Base-by-base conservation (phyloP, 2,797 vertebrate species). In the Chromis chromis region DNA sequence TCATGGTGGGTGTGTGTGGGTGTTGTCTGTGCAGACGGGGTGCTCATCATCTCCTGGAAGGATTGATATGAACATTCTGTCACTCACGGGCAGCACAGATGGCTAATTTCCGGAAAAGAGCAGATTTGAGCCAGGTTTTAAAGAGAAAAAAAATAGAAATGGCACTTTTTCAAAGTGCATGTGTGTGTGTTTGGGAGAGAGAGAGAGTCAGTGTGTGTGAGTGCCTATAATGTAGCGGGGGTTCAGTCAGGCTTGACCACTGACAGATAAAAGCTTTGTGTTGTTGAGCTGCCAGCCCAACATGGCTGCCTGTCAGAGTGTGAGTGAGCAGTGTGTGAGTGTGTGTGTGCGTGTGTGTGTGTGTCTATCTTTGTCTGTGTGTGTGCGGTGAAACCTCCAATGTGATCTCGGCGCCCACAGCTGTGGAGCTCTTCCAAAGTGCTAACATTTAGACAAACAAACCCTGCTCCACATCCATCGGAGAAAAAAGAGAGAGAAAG, bases 1-100 rank as follows among this genome's bases (percentile, higher is more conserved):
- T 57, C 6, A 1, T 56, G 33, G 83, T 82, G 89, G 49, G 84
- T 88, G 84, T 78, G 84, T 87, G 89, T 83, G 88, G 79, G 91
- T 88, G 89, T 88, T 86, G 84, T 86, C 82, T 83, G 86, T 90
- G 90, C 91, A 92, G 91, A 91, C 87, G 85, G 90, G 88, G 85
- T 88, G 87, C 91, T 93, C 92, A 93, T 92, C 93, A 94, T 94
- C 91, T 93, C 92, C 92, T 94, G 92, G 93, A 93, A 93, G 90
- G 92, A 94, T 93, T 94, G 93, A 94, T 94, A 92, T 91, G 92
- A 94, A 92, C 93, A 92, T 93, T 94, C 93, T 94, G 93, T 94
- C 93, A 94, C 92, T 94, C 92, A 93, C 83, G 83, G 91, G 89
- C 90, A 91, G 93, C 92, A 94, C 93, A 94, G 93, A 94, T 94